Percentiles rank a stretch among this genome's conserved stretches.
Conservation (phyloP, 1,140 invertebrate species). For the Cheumatopsyche charites region DNA sequence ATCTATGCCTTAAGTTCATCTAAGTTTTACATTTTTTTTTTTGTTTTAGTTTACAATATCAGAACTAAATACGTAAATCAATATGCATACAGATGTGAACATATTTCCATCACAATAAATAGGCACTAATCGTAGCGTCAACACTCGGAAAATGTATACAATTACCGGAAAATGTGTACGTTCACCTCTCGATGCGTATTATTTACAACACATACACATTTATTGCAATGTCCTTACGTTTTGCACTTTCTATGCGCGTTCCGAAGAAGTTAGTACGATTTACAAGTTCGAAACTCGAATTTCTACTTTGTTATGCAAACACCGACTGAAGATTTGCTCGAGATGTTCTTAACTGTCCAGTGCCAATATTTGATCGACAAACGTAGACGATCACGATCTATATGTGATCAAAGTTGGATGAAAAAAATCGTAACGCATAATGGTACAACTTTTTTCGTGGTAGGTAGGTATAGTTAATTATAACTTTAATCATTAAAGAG, state of each 20-base stretch:
- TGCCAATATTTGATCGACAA: not conserved
- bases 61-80: too few species aligned
- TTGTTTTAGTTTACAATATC: too few species aligned
- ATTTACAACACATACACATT: not conserved
- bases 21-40: too few species aligned
- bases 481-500: too few species aligned
- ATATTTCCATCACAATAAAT: too few species aligned
- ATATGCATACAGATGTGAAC: too few species aligned
- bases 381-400: not conserved
- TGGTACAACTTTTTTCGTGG: not conserved
- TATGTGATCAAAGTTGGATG: not conserved
- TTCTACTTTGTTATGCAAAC: conserved; percentile 15
- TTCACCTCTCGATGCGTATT: too few species aligned
- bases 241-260: not conserved
- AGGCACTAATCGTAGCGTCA: too few species aligned
- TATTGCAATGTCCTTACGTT: not conserved
- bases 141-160: too few species aligned
- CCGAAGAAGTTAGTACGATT: not conserved
- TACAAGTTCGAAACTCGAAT: not conserved
- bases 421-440: not conserved
- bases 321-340: not conserved
- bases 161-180: too few species aligned
- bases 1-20: too few species aligned
- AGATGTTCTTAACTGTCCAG: not conserved
- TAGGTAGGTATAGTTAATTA: not conserved